phyloP scores from a whole-genome alignment of 2,797 vertebrate genomes.

The Poliocrania exsul region DNA sequence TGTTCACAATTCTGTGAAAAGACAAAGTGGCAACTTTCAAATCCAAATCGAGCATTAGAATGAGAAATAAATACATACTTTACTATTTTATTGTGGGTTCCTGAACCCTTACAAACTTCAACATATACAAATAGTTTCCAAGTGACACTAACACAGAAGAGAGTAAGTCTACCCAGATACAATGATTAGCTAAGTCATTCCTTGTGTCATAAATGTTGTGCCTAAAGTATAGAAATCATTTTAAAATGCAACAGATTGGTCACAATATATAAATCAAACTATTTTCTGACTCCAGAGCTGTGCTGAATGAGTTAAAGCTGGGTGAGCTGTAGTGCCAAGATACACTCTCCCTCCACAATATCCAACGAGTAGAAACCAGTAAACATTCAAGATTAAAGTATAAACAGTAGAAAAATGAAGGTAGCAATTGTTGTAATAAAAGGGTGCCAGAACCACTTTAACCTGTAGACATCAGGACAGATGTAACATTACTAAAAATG shows the following conservation, averaged over 20 bases:
- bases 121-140: slow-evolving; percentile 77
- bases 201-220: slow-evolving; percentile 30
- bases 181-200: slow-evolving; percentile 56
- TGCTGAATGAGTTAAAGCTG: slow-evolving; percentile 31
- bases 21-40: slow-evolving; percentile 50
- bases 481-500: background rate
- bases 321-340: slow-evolving; percentile 41
- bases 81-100: slow-evolving; percentile 71
- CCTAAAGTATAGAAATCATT: slow-evolving; percentile 28
- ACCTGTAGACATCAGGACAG: slow-evolving; percentile 6
- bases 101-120: slow-evolving; percentile 73
- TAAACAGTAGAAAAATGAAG: slow-evolving; percentile 61
- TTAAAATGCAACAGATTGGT: slow-evolving; percentile 34
- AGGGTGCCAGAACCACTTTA: slow-evolving; percentile 10
- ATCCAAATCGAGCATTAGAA: slow-evolving; percentile 33
- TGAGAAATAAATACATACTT: slow-evolving; percentile 80
- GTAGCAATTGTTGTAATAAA: background rate
- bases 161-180: slow-evolving; percentile 37
- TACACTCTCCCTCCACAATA: slow-evolving; percentile 12
- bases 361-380: background rate
- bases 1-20: slow-evolving; percentile 67
- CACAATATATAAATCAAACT: background rate
- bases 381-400: slow-evolving; percentile 54
- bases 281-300: background rate
- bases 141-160: slow-evolving; percentile 56